Percentiles rank a stretch among this genome's conserved stretches.
phyloP scores from a whole-genome alignment of 1,140 invertebrate genomes.

The Holotrichia oblita region DNA sequence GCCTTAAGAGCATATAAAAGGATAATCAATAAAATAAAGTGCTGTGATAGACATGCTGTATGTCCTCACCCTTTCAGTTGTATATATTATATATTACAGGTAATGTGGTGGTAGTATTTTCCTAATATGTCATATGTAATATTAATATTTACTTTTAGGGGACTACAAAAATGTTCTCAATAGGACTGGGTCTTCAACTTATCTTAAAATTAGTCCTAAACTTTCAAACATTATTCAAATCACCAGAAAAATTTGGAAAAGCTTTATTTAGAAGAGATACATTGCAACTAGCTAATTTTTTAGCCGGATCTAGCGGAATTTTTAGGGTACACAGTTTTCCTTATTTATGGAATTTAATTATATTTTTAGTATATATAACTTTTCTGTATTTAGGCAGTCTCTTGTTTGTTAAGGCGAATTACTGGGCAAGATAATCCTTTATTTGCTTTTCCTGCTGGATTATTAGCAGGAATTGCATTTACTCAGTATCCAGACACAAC shows the following conservation, averaged over 20 bases:
- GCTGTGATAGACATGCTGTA: slow-evolving; percentile 63
- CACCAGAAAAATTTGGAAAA: slow-evolving; percentile 63
- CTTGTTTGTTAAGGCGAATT: slow-evolving; percentile 68
- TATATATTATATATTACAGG: slow-evolving; percentile 66
- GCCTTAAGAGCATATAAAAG: slow-evolving; percentile 63
- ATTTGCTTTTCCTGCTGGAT: slow-evolving; percentile 72
- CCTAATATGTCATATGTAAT: slow-evolving; percentile 43
- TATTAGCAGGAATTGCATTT: slow-evolving; percentile 71
- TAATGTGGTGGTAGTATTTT: slow-evolving; percentile 53
- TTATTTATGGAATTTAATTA: neutral
- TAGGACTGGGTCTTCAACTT: slow-evolving; percentile 69
- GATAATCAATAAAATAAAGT: slow-evolving; percentile 64
- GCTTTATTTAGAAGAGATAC: slow-evolving; percentile 67
- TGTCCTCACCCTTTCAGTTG: slow-evolving; percentile 74
- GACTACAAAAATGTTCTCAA: slow-evolving; percentile 66
- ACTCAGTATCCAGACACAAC: slow-evolving; percentile 73
- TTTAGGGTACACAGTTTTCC: slow-evolving; percentile 66
- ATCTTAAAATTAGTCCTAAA: slow-evolving; percentile 66
- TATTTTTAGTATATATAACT: neutral
- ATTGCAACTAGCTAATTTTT: slow-evolving; percentile 69
- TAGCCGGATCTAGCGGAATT: slow-evolving; percentile 71
- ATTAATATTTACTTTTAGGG: slow-evolving; percentile 61
- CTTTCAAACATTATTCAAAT: slow-evolving; percentile 63
- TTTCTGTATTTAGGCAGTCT: slow-evolving; percentile 63
- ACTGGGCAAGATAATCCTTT: slow-evolving; percentile 66